Conservation (phyloP, 1,140 invertebrate genomes). For the Papilio polyxenes region DNA sequence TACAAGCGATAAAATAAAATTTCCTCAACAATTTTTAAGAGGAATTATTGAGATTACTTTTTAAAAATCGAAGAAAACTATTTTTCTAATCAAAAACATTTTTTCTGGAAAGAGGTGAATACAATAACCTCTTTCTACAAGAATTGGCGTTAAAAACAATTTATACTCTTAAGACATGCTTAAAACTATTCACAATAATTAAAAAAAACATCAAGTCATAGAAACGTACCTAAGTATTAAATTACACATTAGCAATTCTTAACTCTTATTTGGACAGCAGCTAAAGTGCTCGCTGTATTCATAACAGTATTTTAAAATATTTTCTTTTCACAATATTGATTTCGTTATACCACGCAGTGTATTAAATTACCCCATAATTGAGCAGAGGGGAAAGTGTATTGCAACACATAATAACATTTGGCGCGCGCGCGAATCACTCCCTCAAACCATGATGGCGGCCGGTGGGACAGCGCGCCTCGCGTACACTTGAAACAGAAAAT, state of each 20-base stretch:
- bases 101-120: background rate
- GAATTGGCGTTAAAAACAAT: background rate
- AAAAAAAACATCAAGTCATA: background rate
- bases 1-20: constrained; percentile 41
- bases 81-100: background rate
- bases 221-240: too few relatives aligned
- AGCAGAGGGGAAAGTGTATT: constrained; percentile 38
- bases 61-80: background rate
- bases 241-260: too few relatives aligned
- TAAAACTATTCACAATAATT: background rate
- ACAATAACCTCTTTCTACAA: background rate
- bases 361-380: constrained; percentile 35
- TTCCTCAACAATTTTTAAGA: constrained; percentile 9
- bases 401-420: constrained; percentile 61
- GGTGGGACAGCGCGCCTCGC: constrained; percentile 65
- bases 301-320: background rate
- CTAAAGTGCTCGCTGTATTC: background rate
- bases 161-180: background rate
- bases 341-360: background rate
- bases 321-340: constrained; percentile 16
- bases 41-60: background rate
- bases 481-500: constrained; percentile 51
- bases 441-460: constrained; percentile 72
- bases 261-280: background rate
- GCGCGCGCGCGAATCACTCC: constrained; percentile 74